Base-by-base conservation (phyloP, 2,113 vertebrate species). In the Elachura formosa region DNA sequence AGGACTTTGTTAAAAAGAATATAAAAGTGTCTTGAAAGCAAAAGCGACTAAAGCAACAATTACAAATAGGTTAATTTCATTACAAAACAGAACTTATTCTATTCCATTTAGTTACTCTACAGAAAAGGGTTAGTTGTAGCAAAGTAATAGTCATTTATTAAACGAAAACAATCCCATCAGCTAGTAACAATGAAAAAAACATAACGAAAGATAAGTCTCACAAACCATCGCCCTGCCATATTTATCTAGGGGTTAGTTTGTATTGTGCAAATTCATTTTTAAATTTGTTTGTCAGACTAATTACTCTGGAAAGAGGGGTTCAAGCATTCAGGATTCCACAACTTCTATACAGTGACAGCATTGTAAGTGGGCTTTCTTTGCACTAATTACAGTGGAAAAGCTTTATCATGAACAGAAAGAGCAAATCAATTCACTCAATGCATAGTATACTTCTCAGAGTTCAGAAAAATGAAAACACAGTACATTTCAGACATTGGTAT, bases 301-400 rank as follows among this genome's bases (percentile, higher is more conserved):
- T 90, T 82, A 94, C 80, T 94, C 78, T 95, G 88, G 94, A 91
- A 84, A 82, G 73, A 93, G 92, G 97, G 94, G 90, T 84, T 98
- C 97, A 97, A 98, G 97, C 97, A 97, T 97, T 97, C 96, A 97
- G 97, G 98, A 97, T 96, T 97, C 96, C 97, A 94, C 79, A 95
- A 77, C 94, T 84, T 96, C 94, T 79, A 94, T 75, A 95, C 90
- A 96, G 94, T 96, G 94, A 97, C 84, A 94, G 79, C 91, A 92
- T 97, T 92, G 52, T 89, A 96, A 96, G 96, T 93, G 84, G 80
- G 45, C 93, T 96, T 94, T 95, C 90, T 97, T 96, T 90, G 73
- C 96, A 17, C 72, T 95, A 97, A 85, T 95, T 92, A 97, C 94
- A 97, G 92, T 81, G 96, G 94, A 88, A 96, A 97, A 98, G 80